These are phyloP conservation scores for Erpornis zantholeuca DNA, from an alignment of 2,113 vertebrate species.

Conservation along the genomic window DNA sequence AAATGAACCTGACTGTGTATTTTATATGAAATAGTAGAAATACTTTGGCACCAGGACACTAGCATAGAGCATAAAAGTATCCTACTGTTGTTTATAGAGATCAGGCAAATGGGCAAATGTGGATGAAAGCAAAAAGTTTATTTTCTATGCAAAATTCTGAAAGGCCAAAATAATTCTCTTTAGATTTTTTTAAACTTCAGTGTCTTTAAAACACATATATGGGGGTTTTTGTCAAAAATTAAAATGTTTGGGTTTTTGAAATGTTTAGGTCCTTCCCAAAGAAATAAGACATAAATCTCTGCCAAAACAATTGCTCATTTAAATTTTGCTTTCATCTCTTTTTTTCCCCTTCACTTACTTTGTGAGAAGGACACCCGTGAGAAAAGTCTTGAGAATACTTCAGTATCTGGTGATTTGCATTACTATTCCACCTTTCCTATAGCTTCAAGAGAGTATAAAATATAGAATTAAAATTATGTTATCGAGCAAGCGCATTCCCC, in stretches of 20 bases:
- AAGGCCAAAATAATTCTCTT: neutral
- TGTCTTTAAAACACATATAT: neutral
- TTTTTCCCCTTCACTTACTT: neutral
- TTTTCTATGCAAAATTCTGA: neutral
- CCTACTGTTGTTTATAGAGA: neutral
- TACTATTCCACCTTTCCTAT: neutral
- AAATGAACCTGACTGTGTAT: neutral
- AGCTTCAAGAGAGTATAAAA: neutral
- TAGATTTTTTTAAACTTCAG: neutral
- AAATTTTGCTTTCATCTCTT: neutral
- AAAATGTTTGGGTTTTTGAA: neutral
- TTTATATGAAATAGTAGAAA: neutral
- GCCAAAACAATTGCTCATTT: neutral
- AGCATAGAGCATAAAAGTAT: neutral
- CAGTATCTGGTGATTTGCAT: neutral
- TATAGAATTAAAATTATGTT: neutral
- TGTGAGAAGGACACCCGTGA: neutral
- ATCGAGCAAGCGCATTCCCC: accelerated
- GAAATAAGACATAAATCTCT: neutral
- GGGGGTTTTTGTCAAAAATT: neutral
- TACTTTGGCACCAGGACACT: neutral
- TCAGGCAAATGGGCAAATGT: neutral
- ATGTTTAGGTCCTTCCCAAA: neutral
- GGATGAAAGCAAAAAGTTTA: neutral
- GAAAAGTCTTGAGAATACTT: neutral